Conservation (phyloP, 2,888 invertebrate species). For the Caenorhabditis sulstoni region DNA sequence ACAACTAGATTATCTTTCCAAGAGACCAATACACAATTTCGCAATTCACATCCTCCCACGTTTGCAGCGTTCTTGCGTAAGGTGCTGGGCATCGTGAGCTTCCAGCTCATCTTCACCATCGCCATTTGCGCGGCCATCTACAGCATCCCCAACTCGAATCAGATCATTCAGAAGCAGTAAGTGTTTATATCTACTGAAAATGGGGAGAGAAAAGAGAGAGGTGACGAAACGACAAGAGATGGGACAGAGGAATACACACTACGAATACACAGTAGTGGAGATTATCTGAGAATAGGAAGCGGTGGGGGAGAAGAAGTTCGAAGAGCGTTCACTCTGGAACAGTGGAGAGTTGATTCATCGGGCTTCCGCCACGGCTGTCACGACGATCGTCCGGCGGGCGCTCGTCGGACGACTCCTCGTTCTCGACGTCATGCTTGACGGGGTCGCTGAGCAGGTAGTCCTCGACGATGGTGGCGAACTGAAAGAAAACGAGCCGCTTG, state of each 20-base stretch:
- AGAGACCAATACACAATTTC: no score
- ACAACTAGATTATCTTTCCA: no score
- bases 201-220: neutral
- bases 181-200: conserved; percentile 34
- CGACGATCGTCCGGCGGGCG: conserved; percentile 22
- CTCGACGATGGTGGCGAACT: conserved; percentile 78
- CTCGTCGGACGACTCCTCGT: conserved; percentile 44
- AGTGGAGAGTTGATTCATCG: conserved; percentile 40
- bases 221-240: neutral
- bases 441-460: conserved; percentile 76
- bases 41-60: no score
- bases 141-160: conserved; percentile 80
- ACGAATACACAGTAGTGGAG: neutral
- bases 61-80: conserved; percentile 87
- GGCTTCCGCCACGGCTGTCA: conserved; percentile 34
- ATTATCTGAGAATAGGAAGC: no score
- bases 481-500: neutral
- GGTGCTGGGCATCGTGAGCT: conserved; percentile 89
- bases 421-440: conserved; percentile 44
- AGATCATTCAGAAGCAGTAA: conserved; percentile 81
- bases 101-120: conserved; percentile 87
- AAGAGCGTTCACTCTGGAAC: conserved; percentile 35
- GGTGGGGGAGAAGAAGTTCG: neutral
- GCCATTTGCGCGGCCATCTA: conserved; percentile 81
- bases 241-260: neutral